These are phyloP conservation scores for Brachyrhaphis roseni DNA, from an alignment of 2,797 vertebrate species.

Conservation along the genomic window DNA sequence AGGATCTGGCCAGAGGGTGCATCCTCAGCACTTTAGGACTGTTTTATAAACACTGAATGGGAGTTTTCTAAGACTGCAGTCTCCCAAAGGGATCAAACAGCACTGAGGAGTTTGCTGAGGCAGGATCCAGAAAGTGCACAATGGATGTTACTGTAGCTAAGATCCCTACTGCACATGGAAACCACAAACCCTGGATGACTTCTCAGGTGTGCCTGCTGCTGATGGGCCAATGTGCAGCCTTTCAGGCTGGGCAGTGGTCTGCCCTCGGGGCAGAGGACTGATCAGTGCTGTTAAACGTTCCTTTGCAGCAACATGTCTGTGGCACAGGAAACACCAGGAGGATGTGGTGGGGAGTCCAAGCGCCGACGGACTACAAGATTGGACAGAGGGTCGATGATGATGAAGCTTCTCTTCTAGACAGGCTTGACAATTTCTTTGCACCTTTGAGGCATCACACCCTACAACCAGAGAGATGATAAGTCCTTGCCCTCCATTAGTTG, in stretches of 20 bases:
- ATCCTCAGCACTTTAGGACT: not conserved
- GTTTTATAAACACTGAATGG: not conserved
- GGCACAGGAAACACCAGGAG: not conserved
- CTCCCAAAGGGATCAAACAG: not conserved
- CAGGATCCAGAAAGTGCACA: not conserved
- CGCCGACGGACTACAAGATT: not conserved
- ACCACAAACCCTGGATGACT: not conserved
- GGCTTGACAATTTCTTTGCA: not conserved
- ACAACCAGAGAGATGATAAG: not conserved
- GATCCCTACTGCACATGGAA: not conserved
- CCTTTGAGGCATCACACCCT: not conserved
- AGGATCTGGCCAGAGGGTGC: not conserved
- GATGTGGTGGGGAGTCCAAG: not conserved
- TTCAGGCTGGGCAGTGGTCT: not conserved
- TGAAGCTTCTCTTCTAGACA: not conserved
- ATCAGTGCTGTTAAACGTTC: not conserved
- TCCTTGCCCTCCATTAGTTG: not conserved
- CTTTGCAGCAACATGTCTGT: not conserved
- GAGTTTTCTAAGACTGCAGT: not conserved
- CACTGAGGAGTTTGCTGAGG: not conserved
- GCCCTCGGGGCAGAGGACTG: not conserved
- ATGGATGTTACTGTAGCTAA: not conserved
- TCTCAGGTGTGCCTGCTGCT: not conserved
- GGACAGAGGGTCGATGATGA: not conserved
- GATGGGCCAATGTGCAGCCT: not conserved